Evolutionary conservation across 2,888 invertebrate genomes (phyloP).

Genomic region (Ceriagrion tenellum): DNA sequence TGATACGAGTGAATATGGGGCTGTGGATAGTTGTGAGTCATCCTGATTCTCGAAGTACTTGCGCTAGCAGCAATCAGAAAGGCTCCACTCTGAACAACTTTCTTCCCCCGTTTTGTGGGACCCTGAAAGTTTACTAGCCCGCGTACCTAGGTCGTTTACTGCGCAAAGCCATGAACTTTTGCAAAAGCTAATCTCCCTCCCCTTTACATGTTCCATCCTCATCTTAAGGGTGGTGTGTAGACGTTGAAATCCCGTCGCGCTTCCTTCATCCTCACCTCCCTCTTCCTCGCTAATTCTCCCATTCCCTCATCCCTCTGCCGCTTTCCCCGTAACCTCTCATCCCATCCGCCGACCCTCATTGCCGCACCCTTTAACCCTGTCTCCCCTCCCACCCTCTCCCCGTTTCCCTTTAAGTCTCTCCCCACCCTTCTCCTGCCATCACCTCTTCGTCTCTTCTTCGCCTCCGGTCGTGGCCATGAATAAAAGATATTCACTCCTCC

Average conservation of each 20-base stretch:
- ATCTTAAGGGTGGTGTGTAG: too few relatives aligned
- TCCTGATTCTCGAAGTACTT: too few relatives aligned
- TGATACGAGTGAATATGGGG: too few relatives aligned
- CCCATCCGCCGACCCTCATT: neutral
- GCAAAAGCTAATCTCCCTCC: too few relatives aligned
- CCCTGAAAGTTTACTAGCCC: too few relatives aligned
- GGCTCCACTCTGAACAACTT: too few relatives aligned
- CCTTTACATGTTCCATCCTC: too few relatives aligned
- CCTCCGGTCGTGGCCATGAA: conserved; percentile 60
- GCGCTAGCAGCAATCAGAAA: too few relatives aligned
- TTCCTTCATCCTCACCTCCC: neutral
- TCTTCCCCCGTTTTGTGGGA: too few relatives aligned
- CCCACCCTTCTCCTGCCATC: neutral
- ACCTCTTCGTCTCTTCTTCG: neutral
- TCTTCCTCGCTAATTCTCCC: neutral
- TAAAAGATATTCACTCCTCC: conserved; percentile 42
- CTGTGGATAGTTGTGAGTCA: too few relatives aligned
- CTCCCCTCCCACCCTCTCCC: neutral
- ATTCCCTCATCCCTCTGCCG: neutral
- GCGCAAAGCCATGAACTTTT: too few relatives aligned
- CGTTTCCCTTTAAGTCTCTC: neutral
- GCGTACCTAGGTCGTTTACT: too few relatives aligned
- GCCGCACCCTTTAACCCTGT: neutral
- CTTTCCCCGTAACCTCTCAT: neutral
- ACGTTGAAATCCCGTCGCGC: neutral